Evolutionary conservation across 1,140 invertebrate species (phyloP), one percentile per base, ranked within the genome.

Genomic region (Camponotus vicinus): DNA sequence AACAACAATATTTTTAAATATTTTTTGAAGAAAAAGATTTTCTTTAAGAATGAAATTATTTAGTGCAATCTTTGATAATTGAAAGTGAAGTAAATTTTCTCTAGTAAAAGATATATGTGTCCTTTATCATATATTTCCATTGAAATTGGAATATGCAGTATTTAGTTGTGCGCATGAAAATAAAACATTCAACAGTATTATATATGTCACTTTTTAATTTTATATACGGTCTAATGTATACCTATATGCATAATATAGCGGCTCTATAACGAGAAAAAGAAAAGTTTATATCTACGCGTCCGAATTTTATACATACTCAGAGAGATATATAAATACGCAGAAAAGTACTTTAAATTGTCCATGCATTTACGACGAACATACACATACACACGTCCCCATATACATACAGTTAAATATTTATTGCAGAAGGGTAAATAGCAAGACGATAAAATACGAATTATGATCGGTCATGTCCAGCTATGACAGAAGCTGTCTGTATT

Each of bases 401-500:
- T 13, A 61, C n/a, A 45, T 18, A 57, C 59, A 5, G 27, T 67
- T 40, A 69, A 59, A 79, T 42, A 66, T 86, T 86, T 79, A 78
- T 86, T 86, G 64, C 75, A 67, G 63, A 86, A 78, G 86, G 70
- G 64, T 69, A 89, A 88, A 71, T 84, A 89, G 80, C 86, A 77
- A 88, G 85, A 91, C 77, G 88, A 79, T 69, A 85, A 85, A 85
- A 83, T 86, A 67, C 49, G 49, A 52, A 52, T 79, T 86, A 83
- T 87, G 90, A 92, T 92, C 86, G 83, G 83, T 93, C 91, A 92
- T 93, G 90, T 93, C 88, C 92, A 93, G 89, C 91, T 89, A 91
- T 91, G 91, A 93, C 93, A 93, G 84, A 92, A 93, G 90, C 92
- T 93, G 92, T 93, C 92, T 94, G 93, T 94, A 91, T 93, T 93